Evolutionary conservation across 2,113 vertebrate species (phyloP).

Genomic region (Pseudopodoces humilis): DNA sequence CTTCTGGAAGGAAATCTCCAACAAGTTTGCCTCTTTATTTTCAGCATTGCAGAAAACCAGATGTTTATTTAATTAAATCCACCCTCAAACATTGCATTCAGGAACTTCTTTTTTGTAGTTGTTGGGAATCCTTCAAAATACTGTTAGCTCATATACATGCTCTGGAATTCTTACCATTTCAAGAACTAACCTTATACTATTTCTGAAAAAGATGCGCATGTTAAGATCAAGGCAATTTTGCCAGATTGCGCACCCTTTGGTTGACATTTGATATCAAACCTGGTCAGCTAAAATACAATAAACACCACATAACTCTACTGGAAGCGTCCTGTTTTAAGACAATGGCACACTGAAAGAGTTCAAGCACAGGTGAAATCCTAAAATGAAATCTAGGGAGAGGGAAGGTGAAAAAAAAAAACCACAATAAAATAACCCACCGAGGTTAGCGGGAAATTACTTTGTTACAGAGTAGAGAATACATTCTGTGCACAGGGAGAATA

Average conservation of each 20-base stretch:
- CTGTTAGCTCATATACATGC: neutral
- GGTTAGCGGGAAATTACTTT: neutral
- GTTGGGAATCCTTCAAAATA: slow-evolving; percentile 33
- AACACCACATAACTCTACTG: neutral
- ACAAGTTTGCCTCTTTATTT: slow-evolving; percentile 65
- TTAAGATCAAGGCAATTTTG: neutral
- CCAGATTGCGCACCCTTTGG: neutral
- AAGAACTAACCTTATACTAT: neutral
- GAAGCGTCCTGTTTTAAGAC: neutral
- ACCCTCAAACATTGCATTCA: slow-evolving; percentile 33
- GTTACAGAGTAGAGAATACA: neutral
- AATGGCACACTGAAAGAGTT: neutral
- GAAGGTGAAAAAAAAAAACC: rapidly evolving
- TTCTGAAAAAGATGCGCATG: neutral
- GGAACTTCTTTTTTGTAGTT: neutral
- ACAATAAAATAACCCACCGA: too few species aligned
- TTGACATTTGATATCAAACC: neutral
- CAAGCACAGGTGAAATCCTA: neutral
- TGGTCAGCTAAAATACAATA: neutral
- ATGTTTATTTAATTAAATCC: slow-evolving; percentile 79
- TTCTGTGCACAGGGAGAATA: neutral
- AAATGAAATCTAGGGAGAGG: neutral
- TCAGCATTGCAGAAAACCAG: slow-evolving; percentile 68
- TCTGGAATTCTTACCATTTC: neutral
- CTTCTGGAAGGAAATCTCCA: slow-evolving; percentile 76